These are phyloP conservation scores for Ophonus ardosiacus DNA, from an alignment of 2,888 invertebrate genomes.

Conservation along the genomic window DNA sequence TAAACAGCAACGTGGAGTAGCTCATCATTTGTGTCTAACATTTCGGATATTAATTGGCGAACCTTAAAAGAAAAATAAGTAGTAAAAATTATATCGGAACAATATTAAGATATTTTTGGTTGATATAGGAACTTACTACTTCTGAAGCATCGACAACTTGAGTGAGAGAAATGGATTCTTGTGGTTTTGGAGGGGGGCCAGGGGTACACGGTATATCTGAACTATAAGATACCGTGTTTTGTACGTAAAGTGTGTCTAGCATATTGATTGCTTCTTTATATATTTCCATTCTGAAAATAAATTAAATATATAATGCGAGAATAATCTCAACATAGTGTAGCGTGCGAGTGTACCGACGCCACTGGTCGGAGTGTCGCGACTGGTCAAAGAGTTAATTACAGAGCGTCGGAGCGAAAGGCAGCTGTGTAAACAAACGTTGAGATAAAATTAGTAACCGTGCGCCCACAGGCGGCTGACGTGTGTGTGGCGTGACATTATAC, in stretches of 20 bases:
- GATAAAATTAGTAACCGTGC: too few species aligned
- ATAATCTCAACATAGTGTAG: neutral
- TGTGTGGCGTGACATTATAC: too few species aligned
- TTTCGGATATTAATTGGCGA: conserved; percentile 81
- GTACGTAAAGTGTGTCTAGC: conserved; percentile 83
- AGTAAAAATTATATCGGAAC: too few species aligned
- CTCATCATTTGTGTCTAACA: conserved; percentile 87
- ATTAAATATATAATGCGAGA: conserved; percentile 28
- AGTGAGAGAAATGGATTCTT: conserved; percentile 34
- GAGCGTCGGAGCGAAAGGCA: too few species aligned
- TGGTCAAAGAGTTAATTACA: too few species aligned
- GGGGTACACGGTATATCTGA: conserved; percentile 73
- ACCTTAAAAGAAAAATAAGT: conserved; percentile 74
- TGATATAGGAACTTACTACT: conserved; percentile 30
- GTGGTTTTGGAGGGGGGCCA: conserved; percentile 70
- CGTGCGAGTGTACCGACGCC: too few species aligned
- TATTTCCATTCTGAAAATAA: conserved; percentile 85
- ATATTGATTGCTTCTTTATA: conserved; percentile 92
- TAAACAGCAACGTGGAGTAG: conserved; percentile 94
- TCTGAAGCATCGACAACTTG: conserved; percentile 50
- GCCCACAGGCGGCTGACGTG: too few species aligned
- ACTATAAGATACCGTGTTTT: conserved; percentile 72
- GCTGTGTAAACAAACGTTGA: too few species aligned
- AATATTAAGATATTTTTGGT: too few species aligned
- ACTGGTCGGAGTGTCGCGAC: too few species aligned